These are phyloP conservation scores for Tachystola acroxantha DNA, from an alignment of 2,888 invertebrate genomes.

Conservation along the genomic window DNA sequence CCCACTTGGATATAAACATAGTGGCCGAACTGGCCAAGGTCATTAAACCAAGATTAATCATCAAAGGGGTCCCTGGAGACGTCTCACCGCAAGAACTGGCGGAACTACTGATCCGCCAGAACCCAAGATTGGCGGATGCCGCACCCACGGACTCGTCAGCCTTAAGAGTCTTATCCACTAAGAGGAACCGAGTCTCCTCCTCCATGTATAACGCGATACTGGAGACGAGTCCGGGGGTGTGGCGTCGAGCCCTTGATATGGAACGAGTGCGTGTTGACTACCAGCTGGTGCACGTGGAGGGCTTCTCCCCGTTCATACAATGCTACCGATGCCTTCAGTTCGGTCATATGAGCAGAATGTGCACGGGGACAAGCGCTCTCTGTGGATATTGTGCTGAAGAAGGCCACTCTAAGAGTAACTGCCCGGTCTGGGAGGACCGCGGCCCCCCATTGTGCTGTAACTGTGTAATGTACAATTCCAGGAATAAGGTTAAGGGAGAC, in stretches of 20 bases:
- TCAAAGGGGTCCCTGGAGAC: no score
- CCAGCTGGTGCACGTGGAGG: conserved; percentile 8
- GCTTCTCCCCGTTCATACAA: conserved; percentile 5
- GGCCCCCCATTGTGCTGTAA: background rate
- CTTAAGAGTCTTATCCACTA: no score
- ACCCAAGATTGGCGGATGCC: no score
- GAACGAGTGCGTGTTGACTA: conserved; percentile 6
- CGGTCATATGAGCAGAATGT: conserved; percentile 5
- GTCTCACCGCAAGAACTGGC: no score
- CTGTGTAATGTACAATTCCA: background rate
- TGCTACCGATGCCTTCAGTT: conserved; percentile 9
- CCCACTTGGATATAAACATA: no score
- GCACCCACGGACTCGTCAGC: no score
- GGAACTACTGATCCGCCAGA: no score
- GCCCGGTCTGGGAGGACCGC: background rate
- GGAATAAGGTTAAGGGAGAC: background rate
- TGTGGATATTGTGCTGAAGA: background rate
- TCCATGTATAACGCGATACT: conserved; percentile 6
- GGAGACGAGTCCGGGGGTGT: background rate
- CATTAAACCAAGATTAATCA: no score
- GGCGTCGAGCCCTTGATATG: background rate
- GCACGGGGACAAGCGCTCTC: background rate
- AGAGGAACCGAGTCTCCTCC: no score
- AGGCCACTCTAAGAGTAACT: background rate
- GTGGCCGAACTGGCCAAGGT: no score